Evolutionary conservation across 2,797 vertebrate species (phyloP).

Genomic region (Chrysolophus pictus): DNA sequence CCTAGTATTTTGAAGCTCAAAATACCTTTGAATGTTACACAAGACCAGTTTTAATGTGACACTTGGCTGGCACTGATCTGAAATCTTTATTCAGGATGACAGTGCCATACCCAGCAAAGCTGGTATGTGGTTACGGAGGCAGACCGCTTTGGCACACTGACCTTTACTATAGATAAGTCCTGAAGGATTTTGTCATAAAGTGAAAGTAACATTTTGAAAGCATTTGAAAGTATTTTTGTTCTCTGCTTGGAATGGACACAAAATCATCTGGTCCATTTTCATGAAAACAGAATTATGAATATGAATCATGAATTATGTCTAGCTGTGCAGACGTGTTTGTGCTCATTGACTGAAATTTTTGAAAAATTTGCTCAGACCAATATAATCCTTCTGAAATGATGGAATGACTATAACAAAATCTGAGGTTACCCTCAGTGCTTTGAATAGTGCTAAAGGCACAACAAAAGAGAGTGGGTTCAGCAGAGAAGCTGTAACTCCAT

Average conservation of each 20-base stretch:
- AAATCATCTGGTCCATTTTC: not conserved
- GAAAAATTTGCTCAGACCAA: not conserved
- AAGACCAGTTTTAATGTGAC: not conserved
- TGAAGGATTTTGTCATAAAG: not conserved
- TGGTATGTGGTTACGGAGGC: accelerated
- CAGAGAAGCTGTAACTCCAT: not conserved
- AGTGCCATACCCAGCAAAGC: not conserved
- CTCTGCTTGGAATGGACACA: not conserved
- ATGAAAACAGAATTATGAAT: not conserved
- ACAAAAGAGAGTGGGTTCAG: not conserved
- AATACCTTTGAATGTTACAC: not conserved
- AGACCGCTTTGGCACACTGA: not conserved
- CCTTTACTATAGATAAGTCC: not conserved
- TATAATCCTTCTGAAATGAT: not conserved
- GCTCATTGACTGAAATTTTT: not conserved
- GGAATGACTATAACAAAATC: not conserved
- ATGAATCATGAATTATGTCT: not conserved
- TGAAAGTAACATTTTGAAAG: not conserved
- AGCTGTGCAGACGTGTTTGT: not conserved
- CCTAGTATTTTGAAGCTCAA: not conserved
- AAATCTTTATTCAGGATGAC: not conserved
- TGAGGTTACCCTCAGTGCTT: not conserved
- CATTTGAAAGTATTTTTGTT: not conserved
- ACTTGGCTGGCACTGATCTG: not conserved
- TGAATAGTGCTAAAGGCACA: not conserved